Conservation (phyloP, 1,140 invertebrate species). For the Manduca sexta region DNA sequence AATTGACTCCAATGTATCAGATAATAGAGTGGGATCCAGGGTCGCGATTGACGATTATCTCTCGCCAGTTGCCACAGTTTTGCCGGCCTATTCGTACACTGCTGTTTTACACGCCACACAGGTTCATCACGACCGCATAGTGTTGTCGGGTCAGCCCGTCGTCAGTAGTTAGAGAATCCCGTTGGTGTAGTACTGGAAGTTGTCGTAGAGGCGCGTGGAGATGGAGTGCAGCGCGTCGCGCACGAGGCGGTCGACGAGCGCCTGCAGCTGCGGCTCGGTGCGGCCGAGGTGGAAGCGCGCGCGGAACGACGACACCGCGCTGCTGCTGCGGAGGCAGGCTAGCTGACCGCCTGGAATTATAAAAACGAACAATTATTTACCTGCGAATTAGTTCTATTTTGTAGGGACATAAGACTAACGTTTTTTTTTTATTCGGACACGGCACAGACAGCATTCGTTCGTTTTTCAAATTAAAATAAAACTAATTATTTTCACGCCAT, state of each 20-base stretch:
- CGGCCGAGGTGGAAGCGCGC: constrained; percentile 95
- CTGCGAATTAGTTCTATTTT: background rate
- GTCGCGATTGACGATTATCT: too few species aligned
- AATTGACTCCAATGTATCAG: too few species aligned
- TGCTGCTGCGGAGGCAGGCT: constrained; percentile 93
- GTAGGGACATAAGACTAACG: background rate
- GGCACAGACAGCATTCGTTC: too few species aligned
- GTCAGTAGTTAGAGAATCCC: constrained; percentile 87
- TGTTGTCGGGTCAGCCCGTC: too few species aligned
- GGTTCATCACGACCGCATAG: too few species aligned
- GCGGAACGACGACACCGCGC: constrained; percentile 86
- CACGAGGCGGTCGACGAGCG: constrained; percentile 94
- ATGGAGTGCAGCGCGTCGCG: constrained; percentile 92
- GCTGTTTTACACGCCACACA: too few species aligned
- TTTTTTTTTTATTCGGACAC: too few species aligned
- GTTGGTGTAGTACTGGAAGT: constrained; percentile 99
- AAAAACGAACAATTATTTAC: background rate
- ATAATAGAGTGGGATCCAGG: too few species aligned
- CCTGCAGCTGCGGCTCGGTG: constrained; percentile 96
- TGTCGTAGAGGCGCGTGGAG: constrained; percentile 98
- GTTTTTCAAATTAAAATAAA: too few species aligned
- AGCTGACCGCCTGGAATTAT: constrained; percentile 88
- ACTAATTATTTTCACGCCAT: too few species aligned
- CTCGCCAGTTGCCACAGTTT: too few species aligned
- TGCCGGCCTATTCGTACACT: too few species aligned